Evolutionary conservation across 2,888 invertebrate species (phyloP), one percentile per base, ranked within the genome.

Genomic region (Drosophila merina): DNA sequence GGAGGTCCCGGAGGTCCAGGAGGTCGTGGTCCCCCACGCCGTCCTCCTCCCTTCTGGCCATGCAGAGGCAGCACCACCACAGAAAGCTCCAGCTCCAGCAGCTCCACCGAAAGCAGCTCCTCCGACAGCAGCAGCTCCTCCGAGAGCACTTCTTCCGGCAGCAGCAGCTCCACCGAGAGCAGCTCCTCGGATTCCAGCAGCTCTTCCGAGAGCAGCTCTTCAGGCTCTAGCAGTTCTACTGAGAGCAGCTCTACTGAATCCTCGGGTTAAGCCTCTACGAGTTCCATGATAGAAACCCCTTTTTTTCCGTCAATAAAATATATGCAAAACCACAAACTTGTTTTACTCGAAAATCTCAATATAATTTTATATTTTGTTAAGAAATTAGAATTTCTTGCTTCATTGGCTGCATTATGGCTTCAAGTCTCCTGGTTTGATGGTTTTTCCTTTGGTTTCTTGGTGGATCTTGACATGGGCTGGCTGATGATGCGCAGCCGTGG

Each of bases 91-190:
- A 7, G 3, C 14, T 0, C 38, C 14, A 14, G 12, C 38, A 40
- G 38, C 14, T 40, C 38, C 6, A 40, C 40, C 40, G 40, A 40
- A 3, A 40, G 40, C 40, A 40, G 40, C 40, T 40, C 40, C 14
- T 14, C 40, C 3, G 14, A 7, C 8, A 14, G 6, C 38, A 38
- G 38, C 40, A 14, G 14, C 20, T 42, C 40, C 14, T 8, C 40
- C 9, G 40, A 42, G 5, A 38, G 38, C 33, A 10, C 8, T 10
- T 33, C 33, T 33, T 33, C 33, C 9, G 33, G 33, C 33, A 33
- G 33, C 20, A 42, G 20, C 40, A 42, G 40, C 20, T 42, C 40
- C 9, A 3, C 40, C 3, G 40, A 38, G 38, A 12, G n/a, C 38
- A n/a, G n/a, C 38, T 38, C 38, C 38, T 38, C 33, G 9, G 33